phyloP scores from a whole-genome alignment of 1,140 invertebrate species.

The Ceratina australensis region DNA sequence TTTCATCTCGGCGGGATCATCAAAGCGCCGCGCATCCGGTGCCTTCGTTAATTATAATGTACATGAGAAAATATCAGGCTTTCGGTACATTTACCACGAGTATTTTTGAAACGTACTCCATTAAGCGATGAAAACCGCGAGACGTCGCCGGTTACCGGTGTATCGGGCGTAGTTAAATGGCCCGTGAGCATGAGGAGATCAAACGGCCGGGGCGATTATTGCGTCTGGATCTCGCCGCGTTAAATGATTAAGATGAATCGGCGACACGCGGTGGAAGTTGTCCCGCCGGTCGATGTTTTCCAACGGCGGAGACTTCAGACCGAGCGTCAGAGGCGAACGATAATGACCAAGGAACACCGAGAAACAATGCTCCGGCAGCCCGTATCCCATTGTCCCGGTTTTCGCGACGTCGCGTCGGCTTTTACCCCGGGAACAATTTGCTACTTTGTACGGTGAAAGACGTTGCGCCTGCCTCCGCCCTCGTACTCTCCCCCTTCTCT shows the following conservation, averaged over 20 bases:
- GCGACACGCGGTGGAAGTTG: neutral
- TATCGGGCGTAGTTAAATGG: slow-evolving; percentile 50
- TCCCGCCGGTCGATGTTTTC: slow-evolving; percentile 11
- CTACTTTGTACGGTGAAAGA: slow-evolving; percentile 10
- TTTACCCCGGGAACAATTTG: slow-evolving; percentile 4
- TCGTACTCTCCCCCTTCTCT: no score
- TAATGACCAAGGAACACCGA: slow-evolving; percentile 22
- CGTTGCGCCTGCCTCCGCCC: no score
- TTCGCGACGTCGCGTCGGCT: slow-evolving; percentile 34
- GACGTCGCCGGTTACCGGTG: neutral
- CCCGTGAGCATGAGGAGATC: slow-evolving; percentile 24
- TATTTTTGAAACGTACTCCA: slow-evolving; percentile 39
- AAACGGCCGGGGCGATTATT: no score
- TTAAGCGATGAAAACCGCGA: slow-evolving; percentile 36
- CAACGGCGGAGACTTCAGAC: slow-evolving; percentile 13
- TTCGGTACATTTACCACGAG: slow-evolving; percentile 24
- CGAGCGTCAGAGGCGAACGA: neutral
- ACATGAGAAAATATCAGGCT: neutral
- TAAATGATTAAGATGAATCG: slow-evolving; percentile 50
- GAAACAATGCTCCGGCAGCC: slow-evolving; percentile 21
- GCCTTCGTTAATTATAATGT: no score
- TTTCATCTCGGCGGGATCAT: neutral
- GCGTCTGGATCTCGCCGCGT: neutral
- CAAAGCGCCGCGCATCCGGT: no score
- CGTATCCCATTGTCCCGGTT: slow-evolving; percentile 16